Percentiles rank a stretch among this genome's conserved stretches.
phyloP scores from a whole-genome alignment of 2,797 vertebrate species.

The Streptopelia turtur region DNA sequence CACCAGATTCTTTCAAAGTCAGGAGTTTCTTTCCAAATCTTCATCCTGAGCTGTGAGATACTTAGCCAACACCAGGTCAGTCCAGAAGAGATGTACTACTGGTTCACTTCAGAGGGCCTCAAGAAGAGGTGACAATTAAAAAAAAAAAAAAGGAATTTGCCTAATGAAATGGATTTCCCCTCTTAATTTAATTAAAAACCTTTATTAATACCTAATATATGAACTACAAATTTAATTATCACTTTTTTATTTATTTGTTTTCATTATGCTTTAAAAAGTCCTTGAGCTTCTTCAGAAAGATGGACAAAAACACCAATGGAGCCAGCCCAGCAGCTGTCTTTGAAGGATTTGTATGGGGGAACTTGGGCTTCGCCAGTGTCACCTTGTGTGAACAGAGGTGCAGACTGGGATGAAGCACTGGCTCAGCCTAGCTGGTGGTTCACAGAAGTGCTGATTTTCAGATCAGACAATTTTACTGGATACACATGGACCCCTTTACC shows the following conservation, averaged over 20 bases:
- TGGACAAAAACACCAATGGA: accelerated
- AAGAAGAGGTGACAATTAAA: not conserved
- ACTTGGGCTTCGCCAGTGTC: not conserved
- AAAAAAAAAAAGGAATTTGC: not conserved
- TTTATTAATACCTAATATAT: not conserved
- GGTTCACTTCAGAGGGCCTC: not conserved
- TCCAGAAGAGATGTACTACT: not conserved
- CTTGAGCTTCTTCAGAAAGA: not conserved
- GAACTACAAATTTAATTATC: not conserved
- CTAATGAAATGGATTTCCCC: not conserved
- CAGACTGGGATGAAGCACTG: not conserved
- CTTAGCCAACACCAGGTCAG: not conserved
- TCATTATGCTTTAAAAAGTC: not conserved
- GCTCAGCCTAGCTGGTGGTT: not conserved
- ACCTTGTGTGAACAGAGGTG: not conserved
- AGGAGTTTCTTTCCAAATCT: accelerated
- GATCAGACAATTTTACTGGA: not conserved
- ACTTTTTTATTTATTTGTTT: not conserved
- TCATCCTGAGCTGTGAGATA: not conserved
- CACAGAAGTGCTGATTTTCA: not conserved
- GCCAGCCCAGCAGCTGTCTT: not conserved
- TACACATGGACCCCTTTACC: not conserved
- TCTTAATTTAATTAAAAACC: not conserved
- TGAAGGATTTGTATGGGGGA: not conserved
- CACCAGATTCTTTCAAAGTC: not conserved